Conservation (phyloP, 2,888 invertebrate species). For the Argyra leucocephala region DNA sequence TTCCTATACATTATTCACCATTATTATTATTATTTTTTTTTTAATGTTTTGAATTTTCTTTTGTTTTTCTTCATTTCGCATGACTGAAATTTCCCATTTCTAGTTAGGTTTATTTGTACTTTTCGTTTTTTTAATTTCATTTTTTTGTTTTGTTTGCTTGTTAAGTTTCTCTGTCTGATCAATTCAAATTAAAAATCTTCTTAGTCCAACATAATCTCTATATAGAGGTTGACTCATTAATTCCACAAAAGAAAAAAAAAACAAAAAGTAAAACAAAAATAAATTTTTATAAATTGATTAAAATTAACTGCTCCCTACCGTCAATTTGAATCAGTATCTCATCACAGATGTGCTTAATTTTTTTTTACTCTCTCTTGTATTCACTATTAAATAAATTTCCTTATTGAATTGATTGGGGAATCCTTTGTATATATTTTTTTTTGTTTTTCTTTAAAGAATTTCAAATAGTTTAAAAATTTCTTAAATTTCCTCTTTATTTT, state of each 20-base stretch:
- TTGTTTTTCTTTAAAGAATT: not conserved
- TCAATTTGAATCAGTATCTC: too few species aligned
- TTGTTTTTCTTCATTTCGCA: not conserved
- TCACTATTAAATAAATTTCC: not conserved
- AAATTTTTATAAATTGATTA: too few species aligned
- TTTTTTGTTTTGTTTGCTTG: not conserved
- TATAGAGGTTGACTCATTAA: too few species aligned
- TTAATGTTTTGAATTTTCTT: not conserved
- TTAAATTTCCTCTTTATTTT: not conserved
- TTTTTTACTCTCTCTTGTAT: not conserved
- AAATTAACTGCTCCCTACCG: too few species aligned
- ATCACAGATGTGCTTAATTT: too few species aligned
- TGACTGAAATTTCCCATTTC: conserved; percentile 4
- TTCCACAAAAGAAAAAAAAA: too few species aligned
- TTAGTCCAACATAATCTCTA: not conserved
- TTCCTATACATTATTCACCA: not conserved
- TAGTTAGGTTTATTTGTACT: not conserved
- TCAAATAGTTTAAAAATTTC: conserved; percentile 3
- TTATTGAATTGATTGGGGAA: not conserved
- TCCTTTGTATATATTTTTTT: not conserved
- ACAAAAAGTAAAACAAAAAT: too few species aligned
- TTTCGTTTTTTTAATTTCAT: not conserved
- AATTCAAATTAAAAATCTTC: not conserved
- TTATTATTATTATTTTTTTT: not conserved
- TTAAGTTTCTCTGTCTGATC: too few species aligned